A percentile compares a stretch with the other conserved stretches of the same genome.
Evolutionary conservation across 2,797 vertebrate genomes (phyloP).

Genomic region (Smutsia temminckii): DNA sequence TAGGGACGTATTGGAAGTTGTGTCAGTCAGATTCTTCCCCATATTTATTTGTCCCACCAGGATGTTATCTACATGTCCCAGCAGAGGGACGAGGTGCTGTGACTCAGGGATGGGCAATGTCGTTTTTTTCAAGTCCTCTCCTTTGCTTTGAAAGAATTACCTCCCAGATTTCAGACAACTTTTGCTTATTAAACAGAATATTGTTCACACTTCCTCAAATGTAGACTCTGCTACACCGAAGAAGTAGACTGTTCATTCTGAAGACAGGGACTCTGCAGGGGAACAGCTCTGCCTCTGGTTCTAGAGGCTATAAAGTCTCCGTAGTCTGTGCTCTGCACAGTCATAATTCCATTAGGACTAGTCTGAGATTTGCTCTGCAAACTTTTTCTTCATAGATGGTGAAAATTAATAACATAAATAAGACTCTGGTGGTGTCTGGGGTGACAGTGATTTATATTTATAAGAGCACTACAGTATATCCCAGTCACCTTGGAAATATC

Average conservation of each 20-base stretch:
- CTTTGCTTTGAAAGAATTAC: constrained; percentile 26
- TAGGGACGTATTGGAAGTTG: neutral
- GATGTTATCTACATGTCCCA: no score
- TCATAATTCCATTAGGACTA: neutral
- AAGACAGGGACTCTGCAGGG: neutral
- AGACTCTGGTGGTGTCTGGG: neutral
- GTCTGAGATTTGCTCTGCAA: neutral
- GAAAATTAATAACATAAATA: constrained; percentile 37
- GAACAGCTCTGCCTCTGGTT: neutral
- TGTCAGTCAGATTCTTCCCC: neutral
- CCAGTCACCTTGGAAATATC: neutral
- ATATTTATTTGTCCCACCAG: neutral
- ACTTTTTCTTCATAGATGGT: neutral
- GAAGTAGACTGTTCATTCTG: neutral
- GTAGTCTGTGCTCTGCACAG: neutral
- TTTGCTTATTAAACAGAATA: neutral
- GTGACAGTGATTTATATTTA: neutral
- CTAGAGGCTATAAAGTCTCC: neutral
- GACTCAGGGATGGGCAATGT: neutral
- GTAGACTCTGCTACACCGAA: neutral
- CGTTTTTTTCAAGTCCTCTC: neutral
- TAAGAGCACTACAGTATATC: neutral
- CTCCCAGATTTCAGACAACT: neutral
- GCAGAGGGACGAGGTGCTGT: neutral
- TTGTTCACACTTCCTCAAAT: neutral